Evolutionary conservation across 2,888 invertebrate species (phyloP), one percentile per base, ranked within the genome.

Genomic region (Ennomos erosarius): DNA sequence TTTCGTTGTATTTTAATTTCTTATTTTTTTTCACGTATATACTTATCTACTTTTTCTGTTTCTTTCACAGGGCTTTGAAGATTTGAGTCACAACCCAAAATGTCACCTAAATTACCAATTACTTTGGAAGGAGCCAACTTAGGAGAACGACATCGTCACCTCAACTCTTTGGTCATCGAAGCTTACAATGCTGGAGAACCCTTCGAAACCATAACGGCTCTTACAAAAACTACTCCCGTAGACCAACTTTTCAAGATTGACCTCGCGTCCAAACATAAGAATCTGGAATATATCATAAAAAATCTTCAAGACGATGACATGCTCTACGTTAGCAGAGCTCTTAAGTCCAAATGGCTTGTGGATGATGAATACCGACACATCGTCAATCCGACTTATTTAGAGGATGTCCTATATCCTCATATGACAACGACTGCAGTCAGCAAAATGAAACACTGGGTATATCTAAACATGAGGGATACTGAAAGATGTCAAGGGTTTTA

Each of bases 401-500:
- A 73, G 51, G 10, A 52, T n/a, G 52, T 48, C 8, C 43, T 73
- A 4, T 73, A 64, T 49, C 70, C 71, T 1, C 26, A 57, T n/a
- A 74, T 74, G 74, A 56, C 55, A 11, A 59, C 64, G 10, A 60
- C 67, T 16, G 71, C 72, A 11, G 59, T 70, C 0, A 67, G 56
- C 34, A 74, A 71, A 66, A 59, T 67, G 46, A 65, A 59, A 56
- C 65, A 68, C 40, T 71, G 68, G 68, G 62, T 72, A n/a, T 52
- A 61, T 38, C 8, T 67, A 9, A 55, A 74, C 59, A 46, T 74
- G 26, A 54, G 56, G 36, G 79, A 85, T 38, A 37, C 73, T 8
- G 9, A 61, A 12, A 73, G 77, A 57, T 84, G 83, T 58, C 64
- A 76, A 59, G 65, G 74, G 46, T 88, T 89, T 67, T 88, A 84